Conservation (phyloP, 2,113 vertebrate species). For the Upupa epops region DNA sequence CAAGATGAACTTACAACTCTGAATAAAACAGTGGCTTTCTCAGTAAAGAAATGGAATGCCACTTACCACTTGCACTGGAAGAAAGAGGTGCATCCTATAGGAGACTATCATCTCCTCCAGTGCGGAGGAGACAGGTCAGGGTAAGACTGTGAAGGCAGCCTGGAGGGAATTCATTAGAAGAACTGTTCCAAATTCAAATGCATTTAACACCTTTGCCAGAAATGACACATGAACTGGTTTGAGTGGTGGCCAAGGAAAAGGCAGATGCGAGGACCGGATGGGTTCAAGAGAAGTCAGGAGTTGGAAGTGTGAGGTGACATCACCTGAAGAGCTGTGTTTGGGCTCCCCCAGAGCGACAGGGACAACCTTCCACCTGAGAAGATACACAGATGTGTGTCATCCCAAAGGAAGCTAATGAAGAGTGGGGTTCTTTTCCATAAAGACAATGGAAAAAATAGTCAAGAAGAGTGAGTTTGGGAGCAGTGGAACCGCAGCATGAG, state of each 20-base stretch:
- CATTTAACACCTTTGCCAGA: not conserved
- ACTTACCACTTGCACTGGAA: not conserved
- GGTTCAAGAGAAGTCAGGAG: not conserved
- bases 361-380: accelerated
- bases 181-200: not conserved
- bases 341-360: not conserved
- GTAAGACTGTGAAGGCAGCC: not conserved
- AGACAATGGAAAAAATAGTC: not conserved
- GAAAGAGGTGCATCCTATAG: not conserved
- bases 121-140: not conserved
- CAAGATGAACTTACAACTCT: not conserved
- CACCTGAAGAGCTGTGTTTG: accelerated
- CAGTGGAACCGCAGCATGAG: not conserved
- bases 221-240: not conserved
- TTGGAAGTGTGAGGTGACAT: not conserved
- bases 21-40: not conserved
- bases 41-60: not conserved
- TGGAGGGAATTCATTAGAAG: not conserved
- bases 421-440: not conserved
- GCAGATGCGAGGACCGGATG: not conserved
- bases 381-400: not conserved
- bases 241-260: not conserved
- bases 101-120: not conserved
- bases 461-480: not conserved
- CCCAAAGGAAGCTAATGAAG: not conserved